These are phyloP conservation scores for Chaenocephalus aceratus DNA, from an alignment of 2,113 vertebrate genomes.

Conservation along the genomic window DNA sequence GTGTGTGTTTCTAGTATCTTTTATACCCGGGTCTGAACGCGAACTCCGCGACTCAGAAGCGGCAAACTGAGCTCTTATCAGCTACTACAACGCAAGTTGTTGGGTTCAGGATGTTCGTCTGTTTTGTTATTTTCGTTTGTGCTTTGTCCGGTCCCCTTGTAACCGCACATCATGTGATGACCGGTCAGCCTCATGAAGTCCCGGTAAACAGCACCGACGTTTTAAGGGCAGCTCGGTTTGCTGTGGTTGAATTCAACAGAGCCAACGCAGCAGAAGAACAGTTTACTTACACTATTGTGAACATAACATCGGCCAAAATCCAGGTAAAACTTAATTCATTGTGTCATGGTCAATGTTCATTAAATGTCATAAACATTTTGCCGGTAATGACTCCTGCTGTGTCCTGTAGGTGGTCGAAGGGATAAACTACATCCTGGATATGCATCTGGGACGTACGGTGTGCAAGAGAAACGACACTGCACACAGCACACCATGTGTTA, in stretches of 20 bases:
- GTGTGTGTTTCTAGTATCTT: not conserved
- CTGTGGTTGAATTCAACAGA: constrained; percentile 52
- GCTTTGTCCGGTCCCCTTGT: not conserved
- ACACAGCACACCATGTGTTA: constrained; percentile 5
- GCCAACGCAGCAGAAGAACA: not conserved
- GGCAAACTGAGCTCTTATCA: rapidly evolving
- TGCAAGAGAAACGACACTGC: constrained; percentile 18
- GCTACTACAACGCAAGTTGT: not conserved
- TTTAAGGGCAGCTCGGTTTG: constrained; percentile 33
- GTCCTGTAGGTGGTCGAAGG: constrained; percentile 47
- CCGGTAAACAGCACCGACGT: not conserved
- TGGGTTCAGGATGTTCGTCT: constrained; percentile 32
- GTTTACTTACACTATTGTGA: constrained; percentile 32
- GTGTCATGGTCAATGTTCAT: no score
- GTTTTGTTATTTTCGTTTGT: constrained; percentile 8
- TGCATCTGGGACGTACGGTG: constrained; percentile 28
- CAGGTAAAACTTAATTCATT: constrained; percentile 45
- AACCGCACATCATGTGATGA: not conserved
- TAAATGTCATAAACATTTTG: not conserved
- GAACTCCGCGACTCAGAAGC: not conserved
- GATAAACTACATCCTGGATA: constrained; percentile 61
- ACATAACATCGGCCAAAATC: constrained; percentile 43
- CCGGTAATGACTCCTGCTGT: not conserved
- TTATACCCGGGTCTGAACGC: not conserved
- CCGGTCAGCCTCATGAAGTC: constrained; percentile 8